phyloP scores from a whole-genome alignment of 2,888 invertebrate genomes.

The Tanaodytes sp. region DNA sequence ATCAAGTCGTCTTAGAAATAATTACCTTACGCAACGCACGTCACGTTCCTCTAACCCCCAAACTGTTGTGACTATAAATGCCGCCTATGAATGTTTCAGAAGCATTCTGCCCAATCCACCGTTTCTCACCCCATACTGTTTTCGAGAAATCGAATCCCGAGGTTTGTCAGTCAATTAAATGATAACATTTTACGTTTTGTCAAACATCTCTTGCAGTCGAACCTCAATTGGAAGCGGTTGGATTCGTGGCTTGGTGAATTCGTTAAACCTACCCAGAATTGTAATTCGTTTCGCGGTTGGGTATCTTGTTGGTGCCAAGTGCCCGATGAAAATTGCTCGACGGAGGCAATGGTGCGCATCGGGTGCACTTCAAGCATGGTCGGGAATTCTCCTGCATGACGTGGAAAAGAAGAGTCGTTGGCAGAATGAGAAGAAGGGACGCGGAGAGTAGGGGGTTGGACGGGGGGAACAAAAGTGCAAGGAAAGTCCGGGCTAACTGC shows the following conservation, averaged over 20 bases:
- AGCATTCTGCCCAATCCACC: no score
- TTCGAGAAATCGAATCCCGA: no score
- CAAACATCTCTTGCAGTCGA: slow-evolving; percentile 6
- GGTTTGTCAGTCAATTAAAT: slow-evolving; percentile 20
- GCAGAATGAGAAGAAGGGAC: slow-evolving; percentile 37
- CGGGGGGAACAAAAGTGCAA: slow-evolving; percentile 14
- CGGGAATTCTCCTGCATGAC: slow-evolving; percentile 44
- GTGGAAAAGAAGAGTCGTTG: slow-evolving; percentile 40
- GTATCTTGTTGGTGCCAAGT: slow-evolving; percentile 19
- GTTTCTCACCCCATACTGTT: no score
- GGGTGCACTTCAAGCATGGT: slow-evolving; percentile 39
- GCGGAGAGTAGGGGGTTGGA: not conserved
- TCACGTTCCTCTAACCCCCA: slow-evolving; percentile 3
- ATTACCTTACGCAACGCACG: slow-evolving; percentile 20
- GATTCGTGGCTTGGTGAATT: not conserved
- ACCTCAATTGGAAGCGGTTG: no score
- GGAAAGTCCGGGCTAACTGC: slow-evolving; percentile 32
- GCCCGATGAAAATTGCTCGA: slow-evolving; percentile 31
- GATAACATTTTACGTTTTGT: not conserved
- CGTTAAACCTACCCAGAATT: not conserved
- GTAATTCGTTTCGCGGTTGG: not conserved
- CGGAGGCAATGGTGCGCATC: slow-evolving; percentile 41
- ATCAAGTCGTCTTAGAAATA: slow-evolving; percentile 10
- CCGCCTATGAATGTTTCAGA: slow-evolving; percentile 21
- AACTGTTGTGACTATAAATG: slow-evolving; percentile 17